Base-by-base conservation (phyloP, 2,113 vertebrate species). In the Ovis canadensis region DNA sequence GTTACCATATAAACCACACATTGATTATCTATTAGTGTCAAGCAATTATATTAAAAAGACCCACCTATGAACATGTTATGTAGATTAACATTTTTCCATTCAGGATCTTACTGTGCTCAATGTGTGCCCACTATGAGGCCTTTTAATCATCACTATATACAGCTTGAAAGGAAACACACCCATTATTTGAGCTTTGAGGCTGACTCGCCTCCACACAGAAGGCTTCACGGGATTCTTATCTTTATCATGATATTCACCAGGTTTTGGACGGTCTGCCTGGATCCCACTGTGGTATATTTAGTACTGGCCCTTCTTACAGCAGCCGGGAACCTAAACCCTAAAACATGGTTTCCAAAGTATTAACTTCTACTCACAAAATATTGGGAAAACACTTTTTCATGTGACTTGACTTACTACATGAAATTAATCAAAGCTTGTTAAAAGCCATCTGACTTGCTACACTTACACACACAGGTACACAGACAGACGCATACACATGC, bases 281-380 rank as follows among this genome's bases (percentile, higher is more conserved):
- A 89, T 94, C 96, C 82, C 82, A 94, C 88, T 45, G 93, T 43
- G 77, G 93, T 97, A 97, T 97, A 95, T 96, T 98, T 97, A 98
- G 97, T 78, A 90, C n/a, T 27, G 19, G 52, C 33, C 48, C 81
- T 95, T 91, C 91, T 86, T 88, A 80, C 71, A 71, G 67, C 77
- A 91, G 64, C 3, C 54, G 16, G 14, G 36, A 52, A 84, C 29
- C 87, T 64, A 91, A 96, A 60, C 27, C 52, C 88, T 67, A 77
- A 84, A 96, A 48, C 9, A 33, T 2, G 4, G 23, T 55, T 89
- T 88, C 83, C 55, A 31, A 91, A 88, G 74, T 27, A 95, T 60
- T 90, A 17, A 80, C 78, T 77, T 90, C 84, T 93, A 64, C 21
- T 83, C 21, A 52, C 4, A 80, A 43, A 92, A 33, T 62, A 94